Conservation (phyloP, 2,888 invertebrate species). For the Seira sanloemensis region DNA sequence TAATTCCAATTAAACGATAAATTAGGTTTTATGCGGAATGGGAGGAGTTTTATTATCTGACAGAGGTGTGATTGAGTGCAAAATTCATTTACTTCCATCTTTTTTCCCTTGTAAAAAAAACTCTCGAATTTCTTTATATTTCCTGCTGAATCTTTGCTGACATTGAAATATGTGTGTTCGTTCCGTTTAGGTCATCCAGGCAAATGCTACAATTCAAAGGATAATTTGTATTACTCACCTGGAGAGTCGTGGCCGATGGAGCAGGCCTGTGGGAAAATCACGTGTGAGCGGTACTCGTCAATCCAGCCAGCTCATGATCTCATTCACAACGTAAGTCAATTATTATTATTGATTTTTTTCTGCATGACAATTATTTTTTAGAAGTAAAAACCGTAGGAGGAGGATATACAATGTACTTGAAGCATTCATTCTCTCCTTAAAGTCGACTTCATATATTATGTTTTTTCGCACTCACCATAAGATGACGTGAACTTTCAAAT, state of each 20-base stretch:
- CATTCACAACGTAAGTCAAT: slow-evolving; percentile 70
- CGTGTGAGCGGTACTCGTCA: slow-evolving; percentile 59
- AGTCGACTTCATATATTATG: neutral
- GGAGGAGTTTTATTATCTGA: no score
- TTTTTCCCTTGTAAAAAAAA: no score
- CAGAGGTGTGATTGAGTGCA: no score
- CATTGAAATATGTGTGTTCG: no score
- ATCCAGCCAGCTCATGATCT: slow-evolving; percentile 68
- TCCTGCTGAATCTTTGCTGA: no score
- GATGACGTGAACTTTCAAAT: no score
- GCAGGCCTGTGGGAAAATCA: slow-evolving; percentile 65
- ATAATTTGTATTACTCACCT: slow-evolving; percentile 65
- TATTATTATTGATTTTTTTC: neutral
- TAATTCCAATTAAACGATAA: no score
- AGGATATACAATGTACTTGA: neutral
- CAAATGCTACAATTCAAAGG: slow-evolving; percentile 66
- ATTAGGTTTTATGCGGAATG: no score
- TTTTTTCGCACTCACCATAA: no score
- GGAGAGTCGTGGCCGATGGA: slow-evolving; percentile 72
- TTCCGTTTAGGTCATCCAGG: slow-evolving; percentile 72
- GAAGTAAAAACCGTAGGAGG: neutral
- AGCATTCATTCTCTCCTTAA: neutral
- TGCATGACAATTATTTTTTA: neutral
- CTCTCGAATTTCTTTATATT: no score
- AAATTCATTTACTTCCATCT: no score